phyloP scores from a whole-genome alignment of 2,113 vertebrate species.

The Ailuropoda melanoleuca region DNA sequence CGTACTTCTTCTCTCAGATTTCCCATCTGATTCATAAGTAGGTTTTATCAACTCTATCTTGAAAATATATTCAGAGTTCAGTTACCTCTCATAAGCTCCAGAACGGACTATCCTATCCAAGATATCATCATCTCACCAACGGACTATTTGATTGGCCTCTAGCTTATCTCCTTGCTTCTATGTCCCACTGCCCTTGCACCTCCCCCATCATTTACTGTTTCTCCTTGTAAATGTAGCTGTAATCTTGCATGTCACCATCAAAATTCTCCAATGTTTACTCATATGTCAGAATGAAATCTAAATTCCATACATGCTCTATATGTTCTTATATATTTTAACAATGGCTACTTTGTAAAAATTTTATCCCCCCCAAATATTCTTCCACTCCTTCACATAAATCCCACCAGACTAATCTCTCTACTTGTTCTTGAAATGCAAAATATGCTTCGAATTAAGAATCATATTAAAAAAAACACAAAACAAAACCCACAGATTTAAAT shows the following conservation, averaged over 20 bases:
- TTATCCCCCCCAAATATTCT: background rate
- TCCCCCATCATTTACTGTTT: background rate
- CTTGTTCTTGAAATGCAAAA: background rate
- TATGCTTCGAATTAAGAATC: background rate
- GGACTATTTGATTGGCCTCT: background rate
- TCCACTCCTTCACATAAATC: background rate
- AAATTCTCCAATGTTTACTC: background rate
- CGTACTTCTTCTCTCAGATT: background rate
- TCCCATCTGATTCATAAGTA: background rate
- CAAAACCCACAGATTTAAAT: background rate
- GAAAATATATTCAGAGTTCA: background rate
- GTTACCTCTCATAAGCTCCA: background rate
- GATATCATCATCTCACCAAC: background rate
- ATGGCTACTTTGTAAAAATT: background rate
- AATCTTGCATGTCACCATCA: background rate
- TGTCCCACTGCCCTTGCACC: fast-evolving
- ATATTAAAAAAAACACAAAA: background rate
- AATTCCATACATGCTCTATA: background rate
- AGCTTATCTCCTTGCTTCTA: background rate
- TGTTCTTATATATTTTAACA: background rate
- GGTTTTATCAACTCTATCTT: background rate
- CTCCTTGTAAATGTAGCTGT: background rate
- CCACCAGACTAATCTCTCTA: background rate
- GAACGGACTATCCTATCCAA: background rate
- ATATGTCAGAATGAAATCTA: background rate